Base-by-base conservation (phyloP, 2,113 vertebrate species). In the Mus spicilegus region DNA sequence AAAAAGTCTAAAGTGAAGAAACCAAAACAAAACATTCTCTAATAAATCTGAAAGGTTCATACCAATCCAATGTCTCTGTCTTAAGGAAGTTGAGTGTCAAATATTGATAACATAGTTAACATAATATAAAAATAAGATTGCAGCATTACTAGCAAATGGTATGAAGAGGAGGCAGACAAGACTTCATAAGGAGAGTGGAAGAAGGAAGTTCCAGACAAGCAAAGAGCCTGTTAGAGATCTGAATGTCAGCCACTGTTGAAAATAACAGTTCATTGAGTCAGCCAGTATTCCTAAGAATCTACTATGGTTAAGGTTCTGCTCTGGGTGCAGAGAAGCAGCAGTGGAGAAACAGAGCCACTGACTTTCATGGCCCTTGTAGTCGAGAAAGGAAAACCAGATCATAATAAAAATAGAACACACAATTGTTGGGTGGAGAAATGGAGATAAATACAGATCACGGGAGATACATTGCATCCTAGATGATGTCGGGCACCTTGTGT, bases 11-110 rank as follows among this genome's bases (percentile, higher is more conserved):
- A 61, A 94, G 17, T 39, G 33, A 6, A 36, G 33, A 8, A 39
- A 85, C 42, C 42, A 42, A 42, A 42, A 42, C 42, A 42, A 86
- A 46, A 72, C 54, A 90, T 75, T 90, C 20, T 93, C 95, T 56
- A 85, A 42, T 42, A 54, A 78, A 51, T 82, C 77, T 80, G 22
- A 89, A 92, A 49, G 36, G 30, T 72, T 33, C 51, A 69, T 65
- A 56, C 56, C 36, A 96, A 89, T 85, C 70, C 69, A 84, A 2
- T 86, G 46, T 70, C 7, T 73, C n/a, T 89, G n/a, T 77, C 46
- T 28, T 95, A 51, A 73, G 33, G 70, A 92, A 81, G 28, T 87
- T 89, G 94, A 85, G 26, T 76, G n/a, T 88, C 51, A 95, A 88
- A 89, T 91, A 84, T 65, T 91, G 92, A 89, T 77, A 63, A 73